Percentiles rank a stretch among this genome's conserved stretches.
These are phyloP conservation scores for Scolopax bukidnonensis DNA, from an alignment of 2,797 vertebrate species.

Conservation along the genomic window DNA sequence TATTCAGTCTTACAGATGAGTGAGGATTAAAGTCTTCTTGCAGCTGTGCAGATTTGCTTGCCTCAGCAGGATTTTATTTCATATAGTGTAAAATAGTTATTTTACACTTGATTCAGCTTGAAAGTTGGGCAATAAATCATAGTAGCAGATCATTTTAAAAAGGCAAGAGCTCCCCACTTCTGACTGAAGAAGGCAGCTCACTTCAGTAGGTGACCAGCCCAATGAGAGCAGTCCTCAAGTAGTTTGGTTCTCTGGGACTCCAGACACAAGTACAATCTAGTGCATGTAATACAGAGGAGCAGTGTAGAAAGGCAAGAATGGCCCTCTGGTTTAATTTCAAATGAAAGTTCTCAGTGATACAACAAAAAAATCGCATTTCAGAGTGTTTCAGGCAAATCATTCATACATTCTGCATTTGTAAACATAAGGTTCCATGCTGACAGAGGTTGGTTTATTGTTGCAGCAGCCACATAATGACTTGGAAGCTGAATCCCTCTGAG, in stretches of 20 bases:
- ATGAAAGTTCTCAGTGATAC: neutral
- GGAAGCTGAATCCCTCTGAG: neutral
- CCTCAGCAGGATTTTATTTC: neutral
- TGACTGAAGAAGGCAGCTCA: neutral
- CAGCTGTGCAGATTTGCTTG: constrained; percentile 9
- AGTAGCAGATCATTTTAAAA: neutral
- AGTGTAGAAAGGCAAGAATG: neutral
- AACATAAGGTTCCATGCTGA: neutral
- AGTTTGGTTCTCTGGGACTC: neutral
- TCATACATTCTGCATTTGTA: neutral
- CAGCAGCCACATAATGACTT: neutral
- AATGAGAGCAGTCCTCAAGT: neutral
- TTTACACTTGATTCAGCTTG: neutral
- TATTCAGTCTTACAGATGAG: neutral
- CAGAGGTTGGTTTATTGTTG: neutral
- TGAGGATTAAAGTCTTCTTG: neutral
- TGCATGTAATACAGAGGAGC: neutral
- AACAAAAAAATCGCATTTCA: neutral
- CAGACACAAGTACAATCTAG: no score
- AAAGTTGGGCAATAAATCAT: neutral
- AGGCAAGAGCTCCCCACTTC: neutral
- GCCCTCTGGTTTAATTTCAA: neutral
- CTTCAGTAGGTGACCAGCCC: neutral
- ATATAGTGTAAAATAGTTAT: neutral
- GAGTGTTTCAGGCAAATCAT: neutral